Evolutionary conservation across 2,113 vertebrate species (phyloP), one percentile per base, ranked within the genome.

Genomic region (Speoplatyrhinus poulsoni): DNA sequence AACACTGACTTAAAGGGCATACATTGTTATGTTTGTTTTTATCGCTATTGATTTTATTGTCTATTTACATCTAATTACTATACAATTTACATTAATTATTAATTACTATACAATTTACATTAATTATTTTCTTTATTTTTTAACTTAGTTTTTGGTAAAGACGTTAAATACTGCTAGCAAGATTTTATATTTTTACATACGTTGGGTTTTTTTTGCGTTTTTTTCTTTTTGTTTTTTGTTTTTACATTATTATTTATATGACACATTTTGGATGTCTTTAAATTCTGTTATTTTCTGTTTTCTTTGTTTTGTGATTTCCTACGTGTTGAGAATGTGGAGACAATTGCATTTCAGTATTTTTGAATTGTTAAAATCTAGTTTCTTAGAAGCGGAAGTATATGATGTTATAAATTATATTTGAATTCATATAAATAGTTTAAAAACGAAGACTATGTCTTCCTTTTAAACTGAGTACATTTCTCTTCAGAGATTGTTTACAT

Each of bases 361-460:
- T 98, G 95, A 98, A 97, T 96, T 95, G 95, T 97, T 94, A 94
- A 98, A 96, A 99, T 98, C 97, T 99, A 99, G 97, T 99, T 98
- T 98, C 96, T 90, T 98, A 98, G 96, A 96, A 92, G 93, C 94
- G 95, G 91, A 95, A 96, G 95, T 96, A 96, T 95, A 95, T 95
- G 95, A 95, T 98, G 93, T 92, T 77, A 95, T 98, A 99, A 98
- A 95, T 97, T 97, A 96, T 99, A 99, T 99, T 98, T 99, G 98
- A 98, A 97, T 93, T 96, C 95, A 92, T 99, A 96, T 98, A 98
- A 96, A 98, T 98, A 98, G 93, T 96, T 93, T 96, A 85, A 93
- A 92, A 92, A 86, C 82, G 90, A 89, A 90, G 82, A 87, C 93
- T 93, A 94, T 93, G 94, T 95, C 94, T 98, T 98, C 95, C 90